These are phyloP conservation scores for Phortica okadai DNA, from an alignment of 2,888 invertebrate genomes.

Conservation along the genomic window DNA sequence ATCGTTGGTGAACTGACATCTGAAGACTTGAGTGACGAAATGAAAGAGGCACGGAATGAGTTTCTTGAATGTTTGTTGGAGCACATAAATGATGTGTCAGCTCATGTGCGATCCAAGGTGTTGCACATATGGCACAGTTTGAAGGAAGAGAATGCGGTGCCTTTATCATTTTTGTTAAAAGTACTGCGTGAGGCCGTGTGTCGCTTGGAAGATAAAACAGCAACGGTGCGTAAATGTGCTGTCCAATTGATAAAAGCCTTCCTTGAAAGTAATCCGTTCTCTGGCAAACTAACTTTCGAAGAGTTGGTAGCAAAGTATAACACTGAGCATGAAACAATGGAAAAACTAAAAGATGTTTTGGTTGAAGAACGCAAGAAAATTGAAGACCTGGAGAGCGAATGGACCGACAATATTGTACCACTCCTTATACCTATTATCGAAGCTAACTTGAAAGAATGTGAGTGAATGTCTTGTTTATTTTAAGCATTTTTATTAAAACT, in stretches of 20 bases:
- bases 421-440: conserved; percentile 70
- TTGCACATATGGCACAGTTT: conserved; percentile 89
- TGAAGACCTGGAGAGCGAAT: conserved; percentile 77
- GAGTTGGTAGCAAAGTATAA: conserved; percentile 81
- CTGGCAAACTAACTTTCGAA: conserved; percentile 80
- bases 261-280: conserved; percentile 90
- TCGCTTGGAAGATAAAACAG: conserved; percentile 89
- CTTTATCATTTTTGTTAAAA: conserved; percentile 82
- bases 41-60: conserved; percentile 84
- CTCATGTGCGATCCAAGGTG: conserved; percentile 90
- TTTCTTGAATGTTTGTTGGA: conserved; percentile 87
- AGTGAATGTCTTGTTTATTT: conserved; percentile 32
- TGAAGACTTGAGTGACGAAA: conserved; percentile 83
- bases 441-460: conserved; percentile 64
- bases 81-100: conserved; percentile 90
- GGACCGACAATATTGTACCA: conserved; percentile 61
- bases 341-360: conserved; percentile 78
- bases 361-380: conserved; percentile 79
- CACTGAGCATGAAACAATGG: conserved; percentile 72
- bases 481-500: background rate
- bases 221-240: conserved; percentile 90
- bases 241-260: conserved; percentile 80
- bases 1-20: conserved; percentile 84
- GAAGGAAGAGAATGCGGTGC: conserved; percentile 87
- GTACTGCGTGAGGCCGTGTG: conserved; percentile 83